Percentiles rank a stretch among this genome's conserved stretches.
phyloP scores from a whole-genome alignment of 2,888 invertebrate species.

The Diarsia dahlii region DNA sequence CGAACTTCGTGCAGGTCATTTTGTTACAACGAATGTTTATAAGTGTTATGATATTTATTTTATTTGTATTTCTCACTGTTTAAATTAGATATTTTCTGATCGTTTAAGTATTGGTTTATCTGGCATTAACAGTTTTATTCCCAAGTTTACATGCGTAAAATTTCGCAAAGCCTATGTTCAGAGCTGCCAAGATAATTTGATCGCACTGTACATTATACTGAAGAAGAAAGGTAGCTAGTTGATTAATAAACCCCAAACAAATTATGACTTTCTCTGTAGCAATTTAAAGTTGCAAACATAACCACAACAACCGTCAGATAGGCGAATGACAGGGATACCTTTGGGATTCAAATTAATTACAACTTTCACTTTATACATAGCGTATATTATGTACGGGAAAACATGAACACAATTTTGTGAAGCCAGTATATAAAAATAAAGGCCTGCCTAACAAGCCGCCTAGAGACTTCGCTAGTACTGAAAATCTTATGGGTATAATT shows the following conservation, averaged over 20 bases:
- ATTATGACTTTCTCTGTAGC: constrained; percentile 28
- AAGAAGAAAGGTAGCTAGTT: not conserved
- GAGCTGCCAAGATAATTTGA: too few species aligned
- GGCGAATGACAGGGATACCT: constrained; percentile 29
- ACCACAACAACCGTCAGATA: constrained; percentile 14
- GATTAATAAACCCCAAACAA: constrained; percentile 19
- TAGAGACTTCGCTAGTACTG: not conserved
- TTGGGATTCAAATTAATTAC: constrained; percentile 58
- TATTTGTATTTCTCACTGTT: too few species aligned
- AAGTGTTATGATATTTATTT: too few species aligned
- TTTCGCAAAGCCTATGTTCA: too few species aligned
- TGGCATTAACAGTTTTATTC: too few species aligned
- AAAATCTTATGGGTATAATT: constrained; percentile 8
- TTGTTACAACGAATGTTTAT: too few species aligned
- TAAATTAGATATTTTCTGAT: too few species aligned
- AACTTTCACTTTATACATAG: constrained; percentile 45
- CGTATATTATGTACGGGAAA: not conserved
- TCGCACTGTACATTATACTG: not conserved
- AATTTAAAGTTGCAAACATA: constrained; percentile 55
- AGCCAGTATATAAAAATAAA: constrained; percentile 25
- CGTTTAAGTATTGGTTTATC: too few species aligned
- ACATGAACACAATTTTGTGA: constrained; percentile 20
- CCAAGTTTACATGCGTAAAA: too few species aligned
- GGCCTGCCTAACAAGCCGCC: constrained; percentile 14
- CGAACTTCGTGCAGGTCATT: too few species aligned